A percentile compares a stretch with the other conserved stretches of the same genome.
phyloP scores from a whole-genome alignment of 1,140 invertebrate genomes.

The Neuroterus valhalla region DNA sequence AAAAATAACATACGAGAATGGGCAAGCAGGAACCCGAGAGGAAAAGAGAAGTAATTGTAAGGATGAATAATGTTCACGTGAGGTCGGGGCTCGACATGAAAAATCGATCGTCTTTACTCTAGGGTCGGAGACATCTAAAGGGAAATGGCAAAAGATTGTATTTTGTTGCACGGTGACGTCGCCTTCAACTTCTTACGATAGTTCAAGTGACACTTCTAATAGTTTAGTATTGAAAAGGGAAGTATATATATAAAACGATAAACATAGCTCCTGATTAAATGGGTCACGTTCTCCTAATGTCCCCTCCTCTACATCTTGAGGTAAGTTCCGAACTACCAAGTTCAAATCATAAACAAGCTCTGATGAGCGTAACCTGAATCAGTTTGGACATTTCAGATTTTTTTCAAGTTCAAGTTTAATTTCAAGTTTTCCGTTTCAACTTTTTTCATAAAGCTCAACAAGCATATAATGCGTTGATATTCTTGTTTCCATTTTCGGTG shows the following conservation, averaged over 20 bases:
- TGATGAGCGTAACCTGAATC: too few species aligned
- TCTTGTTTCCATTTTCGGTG: background rate
- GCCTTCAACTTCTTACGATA: constrained; percentile 17
- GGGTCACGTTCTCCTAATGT: too few species aligned
- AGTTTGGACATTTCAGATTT: too few species aligned
- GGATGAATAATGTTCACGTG: background rate
- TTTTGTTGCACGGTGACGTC: background rate
- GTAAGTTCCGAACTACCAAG: too few species aligned
- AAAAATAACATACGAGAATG: background rate
- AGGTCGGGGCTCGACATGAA: background rate
- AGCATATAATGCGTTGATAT: too few species aligned
- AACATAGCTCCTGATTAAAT: background rate
- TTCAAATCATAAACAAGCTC: too few species aligned
- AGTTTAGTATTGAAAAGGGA: background rate
- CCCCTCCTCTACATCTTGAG: too few species aligned
- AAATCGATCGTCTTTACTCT: background rate
- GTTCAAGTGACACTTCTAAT: constrained; percentile 10
- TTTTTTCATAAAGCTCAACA: too few species aligned
- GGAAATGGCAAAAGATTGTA: constrained; percentile 1
- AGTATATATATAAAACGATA: background rate
- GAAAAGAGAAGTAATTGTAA: constrained; percentile 16
- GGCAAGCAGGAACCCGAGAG: background rate
- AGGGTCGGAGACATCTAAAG: background rate
- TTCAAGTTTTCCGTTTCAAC: too few species aligned
- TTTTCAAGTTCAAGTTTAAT: too few species aligned